Percentiles rank a stretch among this genome's conserved stretches.
These are phyloP conservation scores for Saturnia japonica DNA, from an alignment of 2,888 invertebrate species.

Conservation along the genomic window DNA sequence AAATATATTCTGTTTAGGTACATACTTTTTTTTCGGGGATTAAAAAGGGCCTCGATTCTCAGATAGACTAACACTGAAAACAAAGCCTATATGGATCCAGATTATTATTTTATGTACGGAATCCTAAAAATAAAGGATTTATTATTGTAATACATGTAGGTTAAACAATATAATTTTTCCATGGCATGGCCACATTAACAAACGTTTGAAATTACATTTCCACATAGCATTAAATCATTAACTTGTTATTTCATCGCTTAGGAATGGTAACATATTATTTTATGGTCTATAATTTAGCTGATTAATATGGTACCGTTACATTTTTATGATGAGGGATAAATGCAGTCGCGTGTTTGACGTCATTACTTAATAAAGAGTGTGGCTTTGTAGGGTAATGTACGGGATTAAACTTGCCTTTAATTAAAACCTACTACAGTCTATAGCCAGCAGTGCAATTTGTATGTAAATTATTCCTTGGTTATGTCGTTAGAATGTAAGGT, in stretches of 20 bases:
- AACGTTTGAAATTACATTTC: not conserved
- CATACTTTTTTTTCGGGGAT: too few species aligned
- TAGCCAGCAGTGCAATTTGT: conserved; percentile 7
- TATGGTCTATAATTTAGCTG: conserved; percentile 28
- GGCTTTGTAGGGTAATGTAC: conserved; percentile 17
- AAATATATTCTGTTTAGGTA: too few species aligned
- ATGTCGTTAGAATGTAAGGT: not conserved
- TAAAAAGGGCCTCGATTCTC: too few species aligned
- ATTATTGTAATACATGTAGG: not conserved
- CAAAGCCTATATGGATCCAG: too few species aligned
- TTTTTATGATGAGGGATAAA: conserved; percentile 23
- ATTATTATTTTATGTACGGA: too few species aligned
- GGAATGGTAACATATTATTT: conserved; percentile 28
- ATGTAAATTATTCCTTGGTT: not conserved
- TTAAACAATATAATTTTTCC: not conserved
- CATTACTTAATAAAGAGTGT: conserved; percentile 27
- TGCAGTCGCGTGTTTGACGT: conserved; percentile 31
- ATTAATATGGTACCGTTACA: conserved; percentile 28
- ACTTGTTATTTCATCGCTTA: conserved; percentile 34
- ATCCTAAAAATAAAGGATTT: too few species aligned
- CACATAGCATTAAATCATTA: conserved; percentile 28
- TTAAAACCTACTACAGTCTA: conserved; percentile 19
- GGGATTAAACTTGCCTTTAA: conserved; percentile 22
- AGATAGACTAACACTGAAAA: too few species aligned
- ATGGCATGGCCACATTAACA: not conserved